A percentile compares a stretch with the other conserved stretches of the same genome.
These are phyloP conservation scores for Rotaria macrura DNA, from an alignment of 2,888 invertebrate species.

Conservation along the genomic window DNA sequence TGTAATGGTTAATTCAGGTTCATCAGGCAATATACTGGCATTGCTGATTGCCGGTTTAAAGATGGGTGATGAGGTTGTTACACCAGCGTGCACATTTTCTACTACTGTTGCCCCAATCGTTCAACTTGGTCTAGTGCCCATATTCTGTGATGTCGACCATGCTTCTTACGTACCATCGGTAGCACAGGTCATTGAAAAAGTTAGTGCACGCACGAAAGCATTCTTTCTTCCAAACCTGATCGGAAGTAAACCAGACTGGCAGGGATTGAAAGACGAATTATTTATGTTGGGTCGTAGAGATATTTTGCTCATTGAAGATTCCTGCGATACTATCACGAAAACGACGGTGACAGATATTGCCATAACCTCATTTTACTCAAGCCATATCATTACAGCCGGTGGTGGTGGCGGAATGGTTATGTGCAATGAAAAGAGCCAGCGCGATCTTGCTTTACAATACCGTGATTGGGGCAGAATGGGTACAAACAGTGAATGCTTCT, in stretches of 20 bases:
- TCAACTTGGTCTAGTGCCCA: background rate
- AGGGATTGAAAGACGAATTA: background rate
- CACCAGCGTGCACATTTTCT: background rate
- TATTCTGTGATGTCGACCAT: background rate
- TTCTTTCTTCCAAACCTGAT: background rate
- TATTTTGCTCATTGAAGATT: background rate
- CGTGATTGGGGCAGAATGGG: background rate
- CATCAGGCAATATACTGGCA: background rate
- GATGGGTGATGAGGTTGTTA: background rate
- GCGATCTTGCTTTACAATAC: background rate
- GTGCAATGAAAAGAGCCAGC: background rate
- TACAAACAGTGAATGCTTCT: background rate
- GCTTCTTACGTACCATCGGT: background rate
- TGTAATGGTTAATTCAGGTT: background rate
- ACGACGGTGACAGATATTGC: background rate
- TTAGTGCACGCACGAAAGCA: background rate
- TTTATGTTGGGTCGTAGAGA: background rate
- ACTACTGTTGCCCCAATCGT: background rate
- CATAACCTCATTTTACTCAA: background rate
- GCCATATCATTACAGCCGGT: background rate
- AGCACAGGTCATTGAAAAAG: background rate
- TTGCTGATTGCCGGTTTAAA: background rate
- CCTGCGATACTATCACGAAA: background rate
- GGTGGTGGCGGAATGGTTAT: background rate
- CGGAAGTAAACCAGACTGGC: background rate